Evolutionary conservation across 2,113 vertebrate genomes (phyloP).

Genomic region (Colius striatus): DNA sequence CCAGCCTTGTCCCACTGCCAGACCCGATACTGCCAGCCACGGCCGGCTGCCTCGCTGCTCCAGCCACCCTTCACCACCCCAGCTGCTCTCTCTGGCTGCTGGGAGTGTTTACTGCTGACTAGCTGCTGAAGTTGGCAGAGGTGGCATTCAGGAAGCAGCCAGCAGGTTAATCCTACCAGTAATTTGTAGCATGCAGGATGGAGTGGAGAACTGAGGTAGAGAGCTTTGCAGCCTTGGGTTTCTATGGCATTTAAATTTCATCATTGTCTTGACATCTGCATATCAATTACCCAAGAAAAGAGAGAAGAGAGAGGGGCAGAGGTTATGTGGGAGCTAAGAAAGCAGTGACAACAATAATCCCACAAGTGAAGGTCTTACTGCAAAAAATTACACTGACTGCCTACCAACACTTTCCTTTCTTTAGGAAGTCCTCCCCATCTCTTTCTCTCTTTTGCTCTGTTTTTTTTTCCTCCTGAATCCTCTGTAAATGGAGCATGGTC

Average conservation of each 20-base stretch:
- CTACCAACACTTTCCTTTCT: slow-evolving; percentile 18
- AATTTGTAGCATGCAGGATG: not conserved
- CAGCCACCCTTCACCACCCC: accelerated
- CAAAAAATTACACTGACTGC: not conserved
- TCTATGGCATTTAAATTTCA: slow-evolving; percentile 29
- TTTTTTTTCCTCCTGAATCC: not conserved
- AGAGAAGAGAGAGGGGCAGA: slow-evolving; percentile 6
- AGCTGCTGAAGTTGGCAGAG: not conserved
- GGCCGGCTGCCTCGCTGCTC: not conserved
- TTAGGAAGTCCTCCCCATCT: not conserved
- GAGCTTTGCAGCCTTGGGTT: not conserved
- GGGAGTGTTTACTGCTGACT: not conserved
- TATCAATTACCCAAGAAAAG: slow-evolving; percentile 8
- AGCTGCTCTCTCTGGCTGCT: not conserved
- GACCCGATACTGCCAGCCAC: not conserved
- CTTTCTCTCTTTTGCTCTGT: not conserved
- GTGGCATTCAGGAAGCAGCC: not conserved
- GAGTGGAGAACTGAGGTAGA: not conserved
- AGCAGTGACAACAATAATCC: not conserved
- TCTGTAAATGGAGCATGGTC: slow-evolving; percentile 29
- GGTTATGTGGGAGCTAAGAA: slow-evolving; percentile 7
- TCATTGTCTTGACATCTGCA: slow-evolving; percentile 36
- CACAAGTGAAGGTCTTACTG: not conserved
- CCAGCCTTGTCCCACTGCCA: not conserved
- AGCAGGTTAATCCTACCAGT: slow-evolving; percentile 32